Evolutionary conservation across 2,888 invertebrate genomes (phyloP), one percentile per base, ranked within the genome.

Genomic region (Lasioglossum lativentre): DNA sequence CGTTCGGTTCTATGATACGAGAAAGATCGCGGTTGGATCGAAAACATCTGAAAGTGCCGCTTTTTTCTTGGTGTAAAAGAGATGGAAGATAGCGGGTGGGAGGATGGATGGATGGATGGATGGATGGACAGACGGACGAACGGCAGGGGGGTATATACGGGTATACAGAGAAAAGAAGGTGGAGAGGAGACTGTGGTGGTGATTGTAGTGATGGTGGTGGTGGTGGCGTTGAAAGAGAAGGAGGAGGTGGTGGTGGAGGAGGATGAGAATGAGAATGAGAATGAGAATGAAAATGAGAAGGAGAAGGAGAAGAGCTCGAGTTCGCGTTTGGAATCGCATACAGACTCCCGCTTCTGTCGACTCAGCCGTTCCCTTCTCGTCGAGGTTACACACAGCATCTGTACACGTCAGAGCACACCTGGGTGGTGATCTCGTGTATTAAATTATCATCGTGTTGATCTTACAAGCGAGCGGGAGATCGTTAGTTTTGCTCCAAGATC

Each of bases 401-500:
- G 90, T 89, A 89, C 76, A 84, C 84, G 85, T 91, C 90, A 82
- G 83, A 71, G 81, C 86, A 83, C 90, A 92, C 92, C 90, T 93
- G 92, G 92, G 92, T 92, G 93, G 92, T 91, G 89, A 90, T 92
- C 88, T 86, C 86, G 87, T 88, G 91, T 90, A 91, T 90, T 91
- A 91, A 93, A 92, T 93, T 93, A 93, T 92, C 92, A 82, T 90
- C 89, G 90, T 89, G 91, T 91, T 91, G 92, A 93, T 93, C 92
- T 92, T 88, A 90, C 86, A 91, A 88, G 84, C 87, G 91, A 91
- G 85, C 88, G 76, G 80, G 85, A 83, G 90, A 91, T 92, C 90
- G 91, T 91, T 92, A 92, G 89, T 91, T 91, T 91, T 91, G 87
- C 87, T 88, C 83, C 85, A 78, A 79, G 83, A 86, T 86, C 88